Conservation (phyloP, 2,797 vertebrate genomes). For the Dendrocincla tyrannina region DNA sequence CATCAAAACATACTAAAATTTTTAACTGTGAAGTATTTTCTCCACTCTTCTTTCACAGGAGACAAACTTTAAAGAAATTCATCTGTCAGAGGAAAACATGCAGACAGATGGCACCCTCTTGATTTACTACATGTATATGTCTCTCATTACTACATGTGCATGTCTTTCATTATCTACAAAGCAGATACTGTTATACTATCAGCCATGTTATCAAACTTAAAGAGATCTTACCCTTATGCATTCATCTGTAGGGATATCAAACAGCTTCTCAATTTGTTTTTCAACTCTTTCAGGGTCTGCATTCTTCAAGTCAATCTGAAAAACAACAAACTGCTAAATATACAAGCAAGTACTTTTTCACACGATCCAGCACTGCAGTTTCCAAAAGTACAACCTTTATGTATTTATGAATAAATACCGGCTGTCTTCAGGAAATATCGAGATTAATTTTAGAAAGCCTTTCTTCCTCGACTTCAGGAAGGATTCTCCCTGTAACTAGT, state of each 20-base stretch:
- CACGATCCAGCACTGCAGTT: background rate
- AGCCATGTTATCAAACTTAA: background rate
- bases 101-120: background rate
- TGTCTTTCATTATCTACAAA: background rate
- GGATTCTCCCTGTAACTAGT: background rate
- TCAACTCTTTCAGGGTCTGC: slow-evolving; percentile 91
- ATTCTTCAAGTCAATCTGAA: slow-evolving; percentile 95
- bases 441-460: background rate
- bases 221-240: slow-evolving; percentile 85
- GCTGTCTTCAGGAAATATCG: background rate
- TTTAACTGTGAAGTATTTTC: background rate
- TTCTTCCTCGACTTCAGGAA: background rate
- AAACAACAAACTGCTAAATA: slow-evolving; percentile 1
- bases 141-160: background rate
- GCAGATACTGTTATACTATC: background rate
- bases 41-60: background rate
- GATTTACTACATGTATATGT: background rate
- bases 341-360: background rate
- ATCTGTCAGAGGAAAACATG: background rate
- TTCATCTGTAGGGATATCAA: slow-evolving; percentile 89
- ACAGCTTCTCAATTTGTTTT: slow-evolving; percentile 91
- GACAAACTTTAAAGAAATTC: background rate
- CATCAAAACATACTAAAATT: background rate
- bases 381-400: background rate
- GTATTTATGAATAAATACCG: background rate